Evolutionary conservation across 1,140 invertebrate species (phyloP).

Genomic region (Piezodorus guildinii): DNA sequence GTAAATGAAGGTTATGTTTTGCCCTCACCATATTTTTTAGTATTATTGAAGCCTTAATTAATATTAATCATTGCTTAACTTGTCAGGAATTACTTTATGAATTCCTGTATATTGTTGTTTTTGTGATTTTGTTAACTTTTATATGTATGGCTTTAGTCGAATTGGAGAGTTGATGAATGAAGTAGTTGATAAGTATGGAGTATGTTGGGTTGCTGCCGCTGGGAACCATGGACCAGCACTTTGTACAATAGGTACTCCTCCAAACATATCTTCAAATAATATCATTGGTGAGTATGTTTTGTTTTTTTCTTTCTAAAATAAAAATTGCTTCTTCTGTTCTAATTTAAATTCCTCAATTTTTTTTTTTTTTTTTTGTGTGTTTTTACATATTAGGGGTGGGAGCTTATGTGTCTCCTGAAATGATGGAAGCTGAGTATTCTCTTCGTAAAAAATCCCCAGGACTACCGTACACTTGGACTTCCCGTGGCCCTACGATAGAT

Average conservation of each 20-base stretch:
- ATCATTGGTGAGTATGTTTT: conserved; percentile 53
- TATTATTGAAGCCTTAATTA: too few species aligned
- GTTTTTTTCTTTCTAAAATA: too few species aligned
- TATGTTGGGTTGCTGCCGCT: conserved; percentile 83
- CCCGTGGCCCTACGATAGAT: conserved; percentile 77
- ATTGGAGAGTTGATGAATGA: conserved; percentile 77
- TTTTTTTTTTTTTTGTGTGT: too few species aligned
- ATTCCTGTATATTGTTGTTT: too few species aligned
- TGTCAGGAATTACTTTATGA: too few species aligned
- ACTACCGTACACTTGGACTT: conserved; percentile 91
- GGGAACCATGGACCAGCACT: conserved; percentile 92
- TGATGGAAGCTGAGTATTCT: conserved; percentile 94
- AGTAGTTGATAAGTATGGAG: conserved; percentile 83
- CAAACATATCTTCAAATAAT: conserved; percentile 67
- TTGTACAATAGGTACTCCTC: conserved; percentile 84
- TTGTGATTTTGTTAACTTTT: too few species aligned
- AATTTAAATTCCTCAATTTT: too few species aligned
- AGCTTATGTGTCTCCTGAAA: conserved; percentile 92
- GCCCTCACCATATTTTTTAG: too few species aligned
- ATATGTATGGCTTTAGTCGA: conserved; percentile 42
- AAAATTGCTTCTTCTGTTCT: too few species aligned
- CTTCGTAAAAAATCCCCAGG: conserved; percentile 69
- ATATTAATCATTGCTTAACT: too few species aligned
- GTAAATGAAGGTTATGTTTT: too few species aligned
- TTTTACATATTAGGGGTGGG: conserved; percentile 55